Percentiles rank a stretch among this genome's conserved stretches.
These are phyloP conservation scores for Nannoperca obscura DNA, from an alignment of 2,797 vertebrate species.

Conservation along the genomic window DNA sequence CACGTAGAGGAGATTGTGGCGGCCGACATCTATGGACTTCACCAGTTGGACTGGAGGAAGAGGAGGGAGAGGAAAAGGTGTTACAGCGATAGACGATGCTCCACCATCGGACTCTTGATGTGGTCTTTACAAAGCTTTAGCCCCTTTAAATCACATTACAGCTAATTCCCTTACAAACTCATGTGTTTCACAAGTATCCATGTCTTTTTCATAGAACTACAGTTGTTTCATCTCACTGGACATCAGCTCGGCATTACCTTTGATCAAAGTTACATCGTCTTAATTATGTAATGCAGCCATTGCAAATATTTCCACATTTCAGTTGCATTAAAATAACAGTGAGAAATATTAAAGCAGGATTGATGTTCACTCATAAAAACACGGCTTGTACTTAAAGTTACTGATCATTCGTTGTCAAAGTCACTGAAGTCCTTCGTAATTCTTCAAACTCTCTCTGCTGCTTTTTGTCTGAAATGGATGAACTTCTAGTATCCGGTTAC, in stretches of 20 bases:
- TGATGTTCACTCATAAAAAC: background rate
- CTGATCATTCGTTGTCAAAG: background rate
- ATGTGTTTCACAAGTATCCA: background rate
- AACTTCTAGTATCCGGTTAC: background rate
- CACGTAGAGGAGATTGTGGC: constrained; percentile 94
- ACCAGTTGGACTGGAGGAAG: constrained; percentile 88
- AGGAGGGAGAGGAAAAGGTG: constrained; percentile 7
- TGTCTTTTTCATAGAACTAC: background rate
- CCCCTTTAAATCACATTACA: background rate
- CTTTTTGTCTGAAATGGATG: background rate
- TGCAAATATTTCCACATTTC: background rate
- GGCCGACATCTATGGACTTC: constrained; percentile 89
- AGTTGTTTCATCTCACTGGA: background rate
- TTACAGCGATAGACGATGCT: background rate
- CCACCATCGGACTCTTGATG: too few species aligned
- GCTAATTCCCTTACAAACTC: background rate
- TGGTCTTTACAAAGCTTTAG: background rate
- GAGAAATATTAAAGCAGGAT: background rate
- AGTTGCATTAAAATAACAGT: background rate
- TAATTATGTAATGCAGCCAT: background rate
- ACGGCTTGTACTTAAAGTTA: background rate
- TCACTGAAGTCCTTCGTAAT: background rate
- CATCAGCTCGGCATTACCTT: background rate
- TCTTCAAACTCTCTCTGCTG: background rate
- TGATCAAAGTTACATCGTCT: background rate